Base-by-base conservation (phyloP, 2,888 invertebrate species). In the Sinodicranocentrus sp. region DNA sequence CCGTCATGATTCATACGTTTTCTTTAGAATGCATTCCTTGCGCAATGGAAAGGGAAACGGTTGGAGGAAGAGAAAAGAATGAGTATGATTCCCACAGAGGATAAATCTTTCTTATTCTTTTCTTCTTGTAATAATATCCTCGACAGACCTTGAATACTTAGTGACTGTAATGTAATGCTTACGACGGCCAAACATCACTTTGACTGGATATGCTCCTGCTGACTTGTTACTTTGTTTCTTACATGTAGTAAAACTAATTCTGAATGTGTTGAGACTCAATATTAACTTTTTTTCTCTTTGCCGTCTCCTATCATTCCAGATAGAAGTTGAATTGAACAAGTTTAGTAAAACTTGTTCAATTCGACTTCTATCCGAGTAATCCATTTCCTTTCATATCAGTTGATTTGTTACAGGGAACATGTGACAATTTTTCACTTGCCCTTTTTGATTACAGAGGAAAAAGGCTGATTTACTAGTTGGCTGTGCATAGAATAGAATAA, bases 341-440 rank as follows among this genome's bases (percentile, higher is more conserved):
- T n/a, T n/a, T n/a, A n/a, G n/a, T n/a, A n/a, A n/a, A 33, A 33
- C 5, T 33, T 6, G 33, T 33, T 33, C 33, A 33, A 6, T 33
- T 33, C 5, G 33, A 2, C n/a, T 52, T 2, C 52, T 17, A 17
- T 17, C 17, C 39, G 15, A 67, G 25, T 72, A 43, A 80, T 80
- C 80, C 72, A 67, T 80, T 80, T 73, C 63, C 71, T 48, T 43
- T 59, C 44, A 17, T 65, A 52, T 39, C 65, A 54, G 17, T 72
- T 80, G 80, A 80, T 80, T 80, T 80, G 80, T 80, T 80, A 43
- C 80, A 61, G 2, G 33, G 19, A 68, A 75, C 73, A 73, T 68
- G 82, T 82, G 82, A 82, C 75, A 82, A 82, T 82, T 82, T 82
- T 82, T 82, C 82, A 82, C 73, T 82, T 73, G 82, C 43, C 75